Percentiles rank a stretch among this genome's conserved stretches.
These are phyloP conservation scores for Etheostoma cragini DNA, from an alignment of 2,113 vertebrate genomes.

Conservation along the genomic window DNA sequence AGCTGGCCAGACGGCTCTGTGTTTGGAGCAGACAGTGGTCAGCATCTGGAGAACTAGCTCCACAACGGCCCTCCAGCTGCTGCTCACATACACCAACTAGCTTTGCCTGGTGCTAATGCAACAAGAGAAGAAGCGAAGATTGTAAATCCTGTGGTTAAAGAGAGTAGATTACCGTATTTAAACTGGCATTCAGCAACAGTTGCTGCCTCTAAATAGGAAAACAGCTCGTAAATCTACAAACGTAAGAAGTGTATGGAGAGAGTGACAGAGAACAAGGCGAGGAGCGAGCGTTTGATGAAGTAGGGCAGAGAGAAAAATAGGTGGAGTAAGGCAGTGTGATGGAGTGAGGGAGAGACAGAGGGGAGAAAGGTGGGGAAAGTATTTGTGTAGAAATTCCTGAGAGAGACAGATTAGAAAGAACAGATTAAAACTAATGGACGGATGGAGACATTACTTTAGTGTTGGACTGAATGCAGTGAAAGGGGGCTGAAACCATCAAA, in stretches of 20 bases:
- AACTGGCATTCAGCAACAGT: slow-evolving; percentile 59
- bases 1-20: slow-evolving; percentile 61
- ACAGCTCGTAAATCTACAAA: slow-evolving; percentile 70
- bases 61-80: slow-evolving; percentile 24
- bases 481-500: slow-evolving; percentile 6
- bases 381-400: slow-evolving; percentile 54
- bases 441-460: slow-evolving; percentile 23
- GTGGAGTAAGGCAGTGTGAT: slow-evolving; percentile 36
- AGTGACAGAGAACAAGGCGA: slow-evolving; percentile 43
- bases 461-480: slow-evolving; percentile 1
- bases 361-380: slow-evolving; percentile 46
- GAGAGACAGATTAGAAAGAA: slow-evolving; percentile 36
- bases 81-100: slow-evolving; percentile 26
- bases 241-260: slow-evolving; percentile 41
- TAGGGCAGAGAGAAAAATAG: slow-evolving; percentile 5
- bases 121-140: neutral
- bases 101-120: slow-evolving; percentile 18
- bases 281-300: slow-evolving; percentile 14
- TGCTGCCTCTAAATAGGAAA: slow-evolving; percentile 70
- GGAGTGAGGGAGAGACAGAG: slow-evolving; percentile 35
- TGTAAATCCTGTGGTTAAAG: neutral
- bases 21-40: slow-evolving; percentile 66
- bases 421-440: slow-evolving; percentile 33
- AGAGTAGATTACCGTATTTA: neutral
- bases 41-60: slow-evolving; percentile 78